Conservation (phyloP, 2,113 vertebrate genomes). For the Agelaius phoeniceus region DNA sequence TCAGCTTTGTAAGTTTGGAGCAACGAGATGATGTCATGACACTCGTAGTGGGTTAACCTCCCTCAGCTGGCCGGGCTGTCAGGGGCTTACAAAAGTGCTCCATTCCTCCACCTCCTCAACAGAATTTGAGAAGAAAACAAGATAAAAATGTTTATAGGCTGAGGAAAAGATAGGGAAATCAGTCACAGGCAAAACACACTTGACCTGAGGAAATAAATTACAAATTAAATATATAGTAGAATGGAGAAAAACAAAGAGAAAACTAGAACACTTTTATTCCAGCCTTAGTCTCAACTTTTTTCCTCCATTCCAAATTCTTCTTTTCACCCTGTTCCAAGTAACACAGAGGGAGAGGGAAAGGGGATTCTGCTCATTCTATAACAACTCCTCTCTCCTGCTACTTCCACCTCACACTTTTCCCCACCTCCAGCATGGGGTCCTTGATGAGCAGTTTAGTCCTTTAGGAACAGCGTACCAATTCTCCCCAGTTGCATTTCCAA, state of each 20-base stretch:
- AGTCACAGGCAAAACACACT: neutral
- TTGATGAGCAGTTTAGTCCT: neutral
- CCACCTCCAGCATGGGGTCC: neutral
- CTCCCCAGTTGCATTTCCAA: fast-evolving
- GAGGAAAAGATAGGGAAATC: neutral
- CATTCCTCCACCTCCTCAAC: neutral
- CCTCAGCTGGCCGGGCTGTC: neutral
- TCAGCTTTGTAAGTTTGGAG: neutral
- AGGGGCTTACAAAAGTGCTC: fast-evolving
- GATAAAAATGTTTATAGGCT: fast-evolving
- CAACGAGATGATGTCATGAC: neutral
- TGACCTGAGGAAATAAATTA: neutral
- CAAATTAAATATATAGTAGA: neutral
- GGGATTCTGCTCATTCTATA: fast-evolving
- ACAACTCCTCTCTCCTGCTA: neutral
- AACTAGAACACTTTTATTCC: neutral
- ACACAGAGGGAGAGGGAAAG: fast-evolving
- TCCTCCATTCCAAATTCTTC: neutral
- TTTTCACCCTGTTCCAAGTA: neutral
- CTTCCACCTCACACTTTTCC: neutral
- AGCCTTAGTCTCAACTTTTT: neutral
- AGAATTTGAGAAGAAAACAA: neutral
- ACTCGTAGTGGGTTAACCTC: fast-evolving
- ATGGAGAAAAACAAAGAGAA: neutral
- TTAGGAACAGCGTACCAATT: neutral